Conservation (phyloP, 2,797 vertebrate species). For the Octomys mimax region DNA sequence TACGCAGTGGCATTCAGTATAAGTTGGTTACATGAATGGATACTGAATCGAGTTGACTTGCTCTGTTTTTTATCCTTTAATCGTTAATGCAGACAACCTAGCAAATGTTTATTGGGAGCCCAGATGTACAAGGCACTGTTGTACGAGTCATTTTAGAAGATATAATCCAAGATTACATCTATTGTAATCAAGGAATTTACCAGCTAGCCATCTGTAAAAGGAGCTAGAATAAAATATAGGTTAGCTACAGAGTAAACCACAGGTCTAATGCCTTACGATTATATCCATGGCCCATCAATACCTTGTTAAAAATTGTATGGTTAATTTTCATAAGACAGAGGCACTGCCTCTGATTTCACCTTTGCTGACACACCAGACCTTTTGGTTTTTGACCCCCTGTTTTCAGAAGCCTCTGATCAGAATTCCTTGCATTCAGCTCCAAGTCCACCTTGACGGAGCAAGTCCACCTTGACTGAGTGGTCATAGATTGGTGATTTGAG, state of each 20-base stretch:
- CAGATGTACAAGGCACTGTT: background rate
- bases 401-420: background rate
- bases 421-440: conserved; percentile 52
- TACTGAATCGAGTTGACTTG: background rate
- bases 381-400: background rate
- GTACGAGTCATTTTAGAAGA: background rate
- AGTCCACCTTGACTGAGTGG: background rate
- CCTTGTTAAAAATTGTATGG: background rate
- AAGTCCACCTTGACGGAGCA: background rate
- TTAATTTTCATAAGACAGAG: background rate
- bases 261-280: background rate
- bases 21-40: background rate
- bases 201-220: background rate
- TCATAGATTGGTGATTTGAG: conserved; percentile 43
- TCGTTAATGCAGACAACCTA: background rate
- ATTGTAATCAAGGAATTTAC: conserved; percentile 25
- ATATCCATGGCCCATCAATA: background rate
- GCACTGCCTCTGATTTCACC: background rate
- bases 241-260: background rate
- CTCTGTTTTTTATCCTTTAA: conserved; percentile 7
- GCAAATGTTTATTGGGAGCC: background rate
- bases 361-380: background rate
- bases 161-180: background rate
- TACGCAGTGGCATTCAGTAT: background rate
- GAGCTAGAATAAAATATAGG: background rate